These are phyloP conservation scores for Megaceryle alcyon DNA, from an alignment of 2,797 vertebrate genomes.

Conservation along the genomic window DNA sequence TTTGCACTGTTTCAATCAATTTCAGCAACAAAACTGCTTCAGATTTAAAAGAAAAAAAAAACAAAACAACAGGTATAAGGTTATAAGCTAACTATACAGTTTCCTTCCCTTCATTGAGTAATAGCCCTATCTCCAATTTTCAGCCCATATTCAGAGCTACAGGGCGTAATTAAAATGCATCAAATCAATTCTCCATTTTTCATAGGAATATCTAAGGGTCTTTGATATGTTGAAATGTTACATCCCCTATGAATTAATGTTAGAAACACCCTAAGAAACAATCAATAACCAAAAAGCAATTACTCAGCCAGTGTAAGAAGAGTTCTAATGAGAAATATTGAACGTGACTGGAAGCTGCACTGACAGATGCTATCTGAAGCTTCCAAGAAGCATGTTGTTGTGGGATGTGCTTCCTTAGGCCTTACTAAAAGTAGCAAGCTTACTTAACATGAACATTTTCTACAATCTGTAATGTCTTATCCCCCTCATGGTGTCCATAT, in stretches of 20 bases:
- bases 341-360: not conserved
- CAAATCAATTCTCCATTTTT: not conserved
- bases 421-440: not conserved
- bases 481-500: not conserved
- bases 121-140: not conserved
- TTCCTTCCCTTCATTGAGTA: not conserved
- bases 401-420: not conserved
- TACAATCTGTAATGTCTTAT: not conserved
- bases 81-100: not conserved
- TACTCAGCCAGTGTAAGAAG: not conserved
- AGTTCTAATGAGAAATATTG: not conserved
- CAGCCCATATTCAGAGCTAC: not conserved
- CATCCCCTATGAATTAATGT: not conserved
- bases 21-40: not conserved
- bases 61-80: not conserved
- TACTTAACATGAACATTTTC: not conserved
- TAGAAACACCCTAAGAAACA: not conserved
- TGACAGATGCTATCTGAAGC: not conserved
- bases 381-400: not conserved
- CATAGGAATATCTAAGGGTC: not conserved
- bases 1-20: not conserved
- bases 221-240: not conserved
- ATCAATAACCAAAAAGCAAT: not conserved
- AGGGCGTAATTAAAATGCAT: not conserved
- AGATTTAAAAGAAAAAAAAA: not conserved